A percentile compares a stretch with the other conserved stretches of the same genome.
Conservation (phyloP, 2,113 vertebrate genomes). For the Notothenia rossii region DNA sequence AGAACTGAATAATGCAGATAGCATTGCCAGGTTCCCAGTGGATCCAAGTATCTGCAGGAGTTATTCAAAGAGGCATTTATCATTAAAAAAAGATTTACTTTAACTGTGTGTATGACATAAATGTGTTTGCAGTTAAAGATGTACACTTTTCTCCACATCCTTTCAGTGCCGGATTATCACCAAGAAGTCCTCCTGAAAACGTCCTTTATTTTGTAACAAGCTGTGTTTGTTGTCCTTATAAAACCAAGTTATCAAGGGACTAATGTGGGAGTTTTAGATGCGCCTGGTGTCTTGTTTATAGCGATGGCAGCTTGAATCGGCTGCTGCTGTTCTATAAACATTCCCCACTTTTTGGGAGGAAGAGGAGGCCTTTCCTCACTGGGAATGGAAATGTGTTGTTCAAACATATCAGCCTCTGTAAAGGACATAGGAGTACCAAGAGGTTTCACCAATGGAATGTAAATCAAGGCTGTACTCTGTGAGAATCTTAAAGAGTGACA, state of each 20-base stretch:
- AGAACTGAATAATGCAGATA: constrained; percentile 51
- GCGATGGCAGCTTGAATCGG: constrained; percentile 21
- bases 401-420: constrained; percentile 23
- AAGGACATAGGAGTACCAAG: constrained; percentile 24
- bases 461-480: constrained; percentile 47
- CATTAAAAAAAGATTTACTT: constrained; percentile 35
- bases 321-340: constrained; percentile 43
- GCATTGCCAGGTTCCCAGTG: constrained; percentile 24
- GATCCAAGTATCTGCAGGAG: constrained; percentile 29
- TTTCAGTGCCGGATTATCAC: constrained; percentile 18
- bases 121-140: constrained; percentile 1
- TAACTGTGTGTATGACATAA: constrained; percentile 27
- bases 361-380: constrained; percentile 15
- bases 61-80: constrained; percentile 41
- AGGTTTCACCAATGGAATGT: constrained; percentile 40
- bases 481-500: constrained; percentile 38
- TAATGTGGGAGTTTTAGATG: constrained; percentile 50
- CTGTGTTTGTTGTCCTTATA: constrained; percentile 36
- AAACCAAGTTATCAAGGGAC: constrained; percentile 36
- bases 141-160: background rate
- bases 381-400: constrained; percentile 14
- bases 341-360: constrained; percentile 4
- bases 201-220: constrained; percentile 22
- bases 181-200: constrained; percentile 17
- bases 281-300: constrained; percentile 43